Percentiles rank a stretch among this genome's conserved stretches.
Conservation (phyloP, 2,797 vertebrate species). For the Bovichtus variegatus region DNA sequence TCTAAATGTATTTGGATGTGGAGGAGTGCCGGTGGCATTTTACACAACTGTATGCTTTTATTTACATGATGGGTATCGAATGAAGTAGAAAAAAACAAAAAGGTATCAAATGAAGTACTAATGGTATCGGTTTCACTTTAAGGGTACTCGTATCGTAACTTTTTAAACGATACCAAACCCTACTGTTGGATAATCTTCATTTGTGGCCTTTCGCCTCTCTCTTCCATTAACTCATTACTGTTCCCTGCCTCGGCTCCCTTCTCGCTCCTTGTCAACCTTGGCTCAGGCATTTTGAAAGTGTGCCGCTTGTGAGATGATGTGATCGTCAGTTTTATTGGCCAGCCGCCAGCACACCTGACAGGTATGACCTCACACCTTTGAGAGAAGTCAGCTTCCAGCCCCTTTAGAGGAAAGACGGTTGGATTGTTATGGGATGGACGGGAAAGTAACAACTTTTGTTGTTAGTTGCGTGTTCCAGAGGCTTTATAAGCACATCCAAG, state of each 20-base stretch:
- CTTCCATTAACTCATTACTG: not conserved
- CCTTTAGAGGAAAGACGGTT: not conserved
- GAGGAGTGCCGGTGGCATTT: too few species aligned
- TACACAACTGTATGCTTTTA: too few species aligned
- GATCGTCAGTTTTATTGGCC: constrained; percentile 12
- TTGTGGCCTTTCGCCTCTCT: not conserved
- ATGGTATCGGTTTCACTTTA: too few species aligned
- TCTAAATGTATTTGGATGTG: too few species aligned
- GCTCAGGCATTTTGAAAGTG: constrained; percentile 9
- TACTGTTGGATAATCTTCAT: too few species aligned
- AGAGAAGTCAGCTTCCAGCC: not conserved
- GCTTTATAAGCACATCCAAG: not conserved
- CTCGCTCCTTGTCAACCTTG: constrained; percentile 14
- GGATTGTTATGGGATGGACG: not conserved
- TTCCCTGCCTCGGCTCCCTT: not conserved
- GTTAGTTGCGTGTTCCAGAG: not conserved
- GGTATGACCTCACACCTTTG: not conserved
- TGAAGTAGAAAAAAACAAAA: too few species aligned
- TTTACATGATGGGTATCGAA: too few species aligned
- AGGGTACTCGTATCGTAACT: too few species aligned
- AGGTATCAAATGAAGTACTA: too few species aligned
- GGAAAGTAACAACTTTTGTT: not conserved
- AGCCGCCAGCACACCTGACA: not conserved
- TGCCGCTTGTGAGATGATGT: not conserved
- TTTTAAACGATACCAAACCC: too few species aligned